Evolutionary conservation across 2,888 invertebrate species (phyloP).

Genomic region (Thereva nobilitata): DNA sequence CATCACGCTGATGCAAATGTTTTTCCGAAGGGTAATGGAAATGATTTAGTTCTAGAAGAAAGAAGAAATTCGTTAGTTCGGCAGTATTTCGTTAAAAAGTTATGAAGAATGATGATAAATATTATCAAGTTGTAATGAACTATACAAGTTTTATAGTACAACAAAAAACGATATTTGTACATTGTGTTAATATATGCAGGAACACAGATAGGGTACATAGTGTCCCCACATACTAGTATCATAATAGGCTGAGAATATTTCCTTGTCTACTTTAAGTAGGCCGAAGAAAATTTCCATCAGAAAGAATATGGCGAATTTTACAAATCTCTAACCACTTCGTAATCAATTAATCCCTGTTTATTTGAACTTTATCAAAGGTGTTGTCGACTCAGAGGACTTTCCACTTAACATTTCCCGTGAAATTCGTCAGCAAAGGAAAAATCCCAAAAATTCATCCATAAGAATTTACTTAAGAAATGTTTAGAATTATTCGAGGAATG

Average conservation of each 20-base stretch:
- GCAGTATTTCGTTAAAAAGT: conserved; percentile 15
- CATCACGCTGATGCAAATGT: conserved; percentile 48
- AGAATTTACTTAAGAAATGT: conserved; percentile 98
- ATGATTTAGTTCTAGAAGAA: conserved; percentile 46
- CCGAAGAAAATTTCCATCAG: no score
- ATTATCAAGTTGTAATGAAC: no score
- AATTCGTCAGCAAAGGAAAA: conserved; percentile 99
- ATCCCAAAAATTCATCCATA: conserved; percentile 97
- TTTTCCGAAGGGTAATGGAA: conserved; percentile 49
- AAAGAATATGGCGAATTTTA: no score
- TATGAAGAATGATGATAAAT: background rate
- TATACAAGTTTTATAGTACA: no score
- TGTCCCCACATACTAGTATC: background rate
- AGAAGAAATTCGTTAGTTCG: conserved; percentile 38
- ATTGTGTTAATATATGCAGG: background rate
- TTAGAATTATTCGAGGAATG: conserved; percentile 95
- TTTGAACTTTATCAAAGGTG: conserved; percentile 93
- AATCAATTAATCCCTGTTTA: conserved; percentile 99
- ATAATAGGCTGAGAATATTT: no score
- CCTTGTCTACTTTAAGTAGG: background rate
- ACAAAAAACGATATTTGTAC: no score
- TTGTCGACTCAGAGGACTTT: conserved; percentile 98
- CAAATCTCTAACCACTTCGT: no score
- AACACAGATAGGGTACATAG: background rate
- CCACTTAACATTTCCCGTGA: conserved; percentile 99